These are phyloP conservation scores for Pollenia angustigena DNA, from an alignment of 2,888 invertebrate species.

Conservation along the genomic window DNA sequence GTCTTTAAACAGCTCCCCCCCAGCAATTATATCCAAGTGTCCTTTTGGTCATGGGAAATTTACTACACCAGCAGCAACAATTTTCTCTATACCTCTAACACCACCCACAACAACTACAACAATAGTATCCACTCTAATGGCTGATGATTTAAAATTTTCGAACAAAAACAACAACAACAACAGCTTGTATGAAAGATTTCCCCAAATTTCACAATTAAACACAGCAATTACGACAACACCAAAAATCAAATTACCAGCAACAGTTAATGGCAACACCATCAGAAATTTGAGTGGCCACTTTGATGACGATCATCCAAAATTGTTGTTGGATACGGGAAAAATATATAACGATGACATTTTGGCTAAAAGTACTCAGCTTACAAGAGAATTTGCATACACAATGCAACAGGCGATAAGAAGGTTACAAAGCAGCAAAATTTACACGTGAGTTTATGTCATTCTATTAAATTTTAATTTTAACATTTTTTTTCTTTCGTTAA, in stretches of 20 bases:
- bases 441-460: constrained; percentile 80
- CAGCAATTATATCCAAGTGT: constrained; percentile 59
- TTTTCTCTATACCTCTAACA: constrained; percentile 3
- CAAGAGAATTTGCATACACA: constrained; percentile 78
- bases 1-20: neutral
- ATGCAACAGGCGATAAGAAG: constrained; percentile 76
- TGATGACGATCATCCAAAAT: constrained; percentile 73
- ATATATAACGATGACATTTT: constrained; percentile 74
- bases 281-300: constrained; percentile 64
- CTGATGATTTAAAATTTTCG: constrained; percentile 32
- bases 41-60: constrained; percentile 67
- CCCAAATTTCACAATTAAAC: constrained; percentile 51
- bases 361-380: constrained; percentile 81
- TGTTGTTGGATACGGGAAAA: constrained; percentile 25
- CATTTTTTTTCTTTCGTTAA: constrained; percentile 6
- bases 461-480: constrained; percentile 24
- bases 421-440: constrained; percentile 80
- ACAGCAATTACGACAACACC: constrained; percentile 17
- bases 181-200: constrained; percentile 38
- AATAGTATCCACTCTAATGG: neutral
- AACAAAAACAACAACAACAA: constrained; percentile 39
- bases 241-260: neutral
- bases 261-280: constrained; percentile 46
- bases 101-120: constrained; percentile 4
- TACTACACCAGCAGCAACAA: constrained; percentile 2